phyloP scores from a whole-genome alignment of 2,113 vertebrate species.

The Chinchilla lanigera region DNA sequence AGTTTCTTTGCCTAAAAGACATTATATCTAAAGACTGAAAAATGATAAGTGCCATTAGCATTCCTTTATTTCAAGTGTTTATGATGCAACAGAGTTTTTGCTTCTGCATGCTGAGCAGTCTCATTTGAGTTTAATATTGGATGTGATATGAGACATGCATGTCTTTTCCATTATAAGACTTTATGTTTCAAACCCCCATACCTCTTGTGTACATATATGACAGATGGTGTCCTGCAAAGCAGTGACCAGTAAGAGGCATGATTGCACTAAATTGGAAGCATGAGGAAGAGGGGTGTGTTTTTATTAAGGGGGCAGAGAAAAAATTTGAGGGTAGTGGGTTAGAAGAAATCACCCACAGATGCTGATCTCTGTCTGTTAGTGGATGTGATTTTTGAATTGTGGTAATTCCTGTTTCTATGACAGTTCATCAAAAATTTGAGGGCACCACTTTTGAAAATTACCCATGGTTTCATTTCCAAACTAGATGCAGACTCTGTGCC shows the following conservation, averaged over 20 bases:
- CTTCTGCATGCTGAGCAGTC: conserved; percentile 33
- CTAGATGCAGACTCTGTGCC: conserved; percentile 73
- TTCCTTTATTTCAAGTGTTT: conserved; percentile 63
- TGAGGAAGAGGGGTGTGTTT: conserved; percentile 85
- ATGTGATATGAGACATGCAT: background rate
- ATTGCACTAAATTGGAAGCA: conserved; percentile 90
- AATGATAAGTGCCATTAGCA: conserved; percentile 25
- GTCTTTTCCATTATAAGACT: conserved; percentile 53
- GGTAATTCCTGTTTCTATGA: conserved; percentile 87
- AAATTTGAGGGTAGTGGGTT: conserved; percentile 75
- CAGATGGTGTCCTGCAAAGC: conserved; percentile 88
- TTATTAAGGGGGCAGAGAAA: conserved; percentile 79
- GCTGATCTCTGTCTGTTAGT: conserved; percentile 85
- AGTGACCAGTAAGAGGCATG: conserved; percentile 90
- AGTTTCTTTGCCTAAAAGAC: conserved; percentile 39
- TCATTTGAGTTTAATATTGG: conserved; percentile 54
- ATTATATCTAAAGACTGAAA: conserved; percentile 42
- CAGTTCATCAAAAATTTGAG: conserved; percentile 89
- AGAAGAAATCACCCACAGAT: conserved; percentile 86
- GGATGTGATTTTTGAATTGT: conserved; percentile 86
- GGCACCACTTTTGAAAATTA: conserved; percentile 83
- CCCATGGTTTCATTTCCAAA: conserved; percentile 81
- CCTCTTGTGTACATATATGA: conserved; percentile 84
- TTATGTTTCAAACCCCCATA: conserved; percentile 84
- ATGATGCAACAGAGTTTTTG: background rate